Evolutionary conservation across 2,113 vertebrate genomes (phyloP), one percentile per base, ranked within the genome.

Genomic region (Trogon melanurus): DNA sequence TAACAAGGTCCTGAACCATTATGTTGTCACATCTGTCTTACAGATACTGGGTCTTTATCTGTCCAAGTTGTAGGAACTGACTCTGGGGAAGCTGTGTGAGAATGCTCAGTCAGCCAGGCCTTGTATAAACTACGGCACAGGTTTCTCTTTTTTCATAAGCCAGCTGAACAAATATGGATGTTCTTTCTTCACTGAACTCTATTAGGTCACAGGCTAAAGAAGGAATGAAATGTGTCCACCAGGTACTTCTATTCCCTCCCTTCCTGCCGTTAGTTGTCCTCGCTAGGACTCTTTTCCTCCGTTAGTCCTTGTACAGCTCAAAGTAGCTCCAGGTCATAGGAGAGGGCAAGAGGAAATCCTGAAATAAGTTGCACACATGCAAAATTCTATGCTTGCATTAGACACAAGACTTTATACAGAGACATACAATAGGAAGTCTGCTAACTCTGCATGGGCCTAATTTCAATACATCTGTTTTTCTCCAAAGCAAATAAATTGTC

Each of bases 331-430:
- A 96, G 95, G 89, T 88, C 92, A 66, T 73, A 92, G 41, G 25
- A 76, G 22, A 89, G 73, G 83, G 88, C 93, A 92, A 72, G 69
- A 95, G 96, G 96, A 96, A 96, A 96, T 96, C 96, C 96, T 95
- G 76, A 86, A 92, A 53, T 92, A 75, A 81, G 69, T 60, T 83
- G 57, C 54, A 65, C 85, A 71, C 57, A 75, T 79, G 76, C 47
- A 83, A 80, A 93, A 79, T 58, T 69, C 61, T 81, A 61, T 47
- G 72, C 9, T 60, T 66, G 34, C 6, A 38, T 71, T 78, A 88
- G 88, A 51, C 61, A 85, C 15, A 58, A 54, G 32, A 56, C 57
- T 76, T 85, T 34, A 82, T 41, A 64, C 2, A 71, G 6, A 76
- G 20, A 79, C 19, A n/a, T 41, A 29, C 3, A 51, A 71, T 15